These are phyloP conservation scores for Danio tinwini DNA, from an alignment of 2,797 vertebrate genomes.

Conservation along the genomic window DNA sequence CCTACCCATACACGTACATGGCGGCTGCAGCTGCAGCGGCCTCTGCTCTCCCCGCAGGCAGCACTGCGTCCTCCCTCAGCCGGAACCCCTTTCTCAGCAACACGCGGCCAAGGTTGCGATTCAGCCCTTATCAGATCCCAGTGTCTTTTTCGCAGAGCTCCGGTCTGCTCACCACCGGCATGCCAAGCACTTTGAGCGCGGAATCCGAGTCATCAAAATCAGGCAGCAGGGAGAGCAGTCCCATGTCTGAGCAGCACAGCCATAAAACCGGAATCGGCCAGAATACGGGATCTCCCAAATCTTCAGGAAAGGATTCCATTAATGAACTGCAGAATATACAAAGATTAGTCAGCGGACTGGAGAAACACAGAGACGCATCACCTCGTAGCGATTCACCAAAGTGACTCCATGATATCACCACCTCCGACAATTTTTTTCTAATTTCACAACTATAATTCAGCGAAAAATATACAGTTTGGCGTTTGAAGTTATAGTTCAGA, in stretches of 20 bases:
- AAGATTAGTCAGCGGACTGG: constrained; percentile 81
- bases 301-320: constrained; percentile 74
- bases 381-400: constrained; percentile 77
- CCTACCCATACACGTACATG: constrained; percentile 90
- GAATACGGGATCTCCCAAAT: constrained; percentile 80
- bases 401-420: constrained; percentile 62
- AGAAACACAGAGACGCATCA: constrained; percentile 80
- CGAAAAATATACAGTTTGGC: neutral
- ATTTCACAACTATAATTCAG: neutral
- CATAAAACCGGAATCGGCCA: constrained; percentile 78
- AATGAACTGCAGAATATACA: constrained; percentile 85
- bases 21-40: constrained; percentile 75
- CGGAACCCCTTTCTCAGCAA: constrained; percentile 81
- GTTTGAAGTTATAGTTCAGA: constrained; percentile 4
- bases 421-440: neutral
- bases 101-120: constrained; percentile 83
- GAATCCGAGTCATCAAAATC: constrained; percentile 77
- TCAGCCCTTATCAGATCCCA: constrained; percentile 89
- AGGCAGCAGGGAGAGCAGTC: constrained; percentile 70
- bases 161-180: constrained; percentile 73
- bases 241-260: constrained; percentile 74
- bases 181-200: constrained; percentile 69
- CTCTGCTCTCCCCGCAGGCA: constrained; percentile 68
- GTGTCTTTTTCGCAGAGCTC: constrained; percentile 76
- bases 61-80: constrained; percentile 74